Percentiles rank a stretch among this genome's conserved stretches.
Evolutionary conservation across 2,888 invertebrate genomes (phyloP).

Genomic region (Adineta ricciae): DNA sequence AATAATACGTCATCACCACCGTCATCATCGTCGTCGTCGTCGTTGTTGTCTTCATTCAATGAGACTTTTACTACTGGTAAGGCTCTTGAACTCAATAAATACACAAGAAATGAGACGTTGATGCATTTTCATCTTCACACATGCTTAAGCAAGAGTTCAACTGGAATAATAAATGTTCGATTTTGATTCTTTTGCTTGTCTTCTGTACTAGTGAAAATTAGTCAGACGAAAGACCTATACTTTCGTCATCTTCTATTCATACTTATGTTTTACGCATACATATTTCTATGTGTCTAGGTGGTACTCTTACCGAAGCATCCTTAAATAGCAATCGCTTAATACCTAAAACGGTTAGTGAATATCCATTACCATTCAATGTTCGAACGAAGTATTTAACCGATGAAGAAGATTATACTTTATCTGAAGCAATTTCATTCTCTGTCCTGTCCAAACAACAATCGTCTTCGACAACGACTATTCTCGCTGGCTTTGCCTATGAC

Average conservation of each 20-base stretch:
- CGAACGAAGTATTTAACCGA: conserved; percentile 1
- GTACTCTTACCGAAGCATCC: background rate
- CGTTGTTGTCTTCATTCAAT: background rate
- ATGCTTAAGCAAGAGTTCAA: background rate
- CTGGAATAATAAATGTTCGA: background rate
- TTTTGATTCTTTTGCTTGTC: background rate
- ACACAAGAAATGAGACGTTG: background rate
- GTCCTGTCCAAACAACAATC: background rate
- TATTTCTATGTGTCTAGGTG: background rate
- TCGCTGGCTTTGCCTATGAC: background rate
- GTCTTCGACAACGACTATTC: background rate
- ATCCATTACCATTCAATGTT: background rate
- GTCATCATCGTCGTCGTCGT: background rate
- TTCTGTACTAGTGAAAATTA: background rate
- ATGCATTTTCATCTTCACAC: background rate
- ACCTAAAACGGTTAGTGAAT: conserved; percentile 21
- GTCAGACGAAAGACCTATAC: background rate
- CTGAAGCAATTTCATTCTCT: background rate
- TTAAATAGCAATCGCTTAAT: background rate
- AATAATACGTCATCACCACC: background rate
- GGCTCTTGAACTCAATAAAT: background rate
- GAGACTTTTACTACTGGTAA: background rate
- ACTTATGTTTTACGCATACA: background rate
- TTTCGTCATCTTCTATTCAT: background rate
- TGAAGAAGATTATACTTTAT: conserved; percentile 18